These are phyloP conservation scores for Accipiter cooperii DNA, from an alignment of 2,113 vertebrate genomes.

Conservation along the genomic window DNA sequence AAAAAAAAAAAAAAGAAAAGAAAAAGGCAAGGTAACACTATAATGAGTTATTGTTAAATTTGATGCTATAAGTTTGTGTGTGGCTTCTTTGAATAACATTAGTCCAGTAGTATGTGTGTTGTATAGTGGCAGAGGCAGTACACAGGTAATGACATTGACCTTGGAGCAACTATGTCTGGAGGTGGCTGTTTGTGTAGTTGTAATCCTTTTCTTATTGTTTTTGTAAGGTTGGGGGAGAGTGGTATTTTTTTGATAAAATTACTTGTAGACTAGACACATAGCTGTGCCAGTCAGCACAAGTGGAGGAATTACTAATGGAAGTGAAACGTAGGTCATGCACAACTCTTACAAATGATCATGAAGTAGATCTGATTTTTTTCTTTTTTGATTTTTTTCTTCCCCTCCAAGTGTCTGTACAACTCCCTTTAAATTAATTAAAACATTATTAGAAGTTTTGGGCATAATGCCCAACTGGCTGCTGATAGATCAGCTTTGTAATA, in stretches of 20 bases:
- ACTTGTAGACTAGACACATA: not conserved
- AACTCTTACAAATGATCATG: not conserved
- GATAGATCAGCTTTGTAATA: not conserved
- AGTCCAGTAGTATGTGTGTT: not conserved
- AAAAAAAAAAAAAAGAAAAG: too few species aligned
- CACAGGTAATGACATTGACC: not conserved
- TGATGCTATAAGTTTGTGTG: not conserved
- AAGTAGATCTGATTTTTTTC: not conserved
- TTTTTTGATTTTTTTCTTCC: too few species aligned
- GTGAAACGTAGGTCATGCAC: not conserved
- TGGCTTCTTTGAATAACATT: not conserved
- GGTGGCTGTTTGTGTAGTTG: not conserved
- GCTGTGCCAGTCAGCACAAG: not conserved
- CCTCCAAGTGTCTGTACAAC: not conserved
- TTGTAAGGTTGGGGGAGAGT: not conserved
- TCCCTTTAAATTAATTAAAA: not conserved
- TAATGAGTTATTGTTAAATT: not conserved
- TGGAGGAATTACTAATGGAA: not conserved
- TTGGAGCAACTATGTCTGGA: not conserved
- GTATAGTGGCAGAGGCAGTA: not conserved
- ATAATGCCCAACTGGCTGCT: not conserved
- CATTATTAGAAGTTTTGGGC: not conserved
- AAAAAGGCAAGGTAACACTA: not conserved
- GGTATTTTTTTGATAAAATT: not conserved
- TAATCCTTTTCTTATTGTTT: not conserved